A percentile compares a stretch with the other conserved stretches of the same genome.
phyloP scores from a whole-genome alignment of 1,140 invertebrate genomes.

The Heliothis subflexa region DNA sequence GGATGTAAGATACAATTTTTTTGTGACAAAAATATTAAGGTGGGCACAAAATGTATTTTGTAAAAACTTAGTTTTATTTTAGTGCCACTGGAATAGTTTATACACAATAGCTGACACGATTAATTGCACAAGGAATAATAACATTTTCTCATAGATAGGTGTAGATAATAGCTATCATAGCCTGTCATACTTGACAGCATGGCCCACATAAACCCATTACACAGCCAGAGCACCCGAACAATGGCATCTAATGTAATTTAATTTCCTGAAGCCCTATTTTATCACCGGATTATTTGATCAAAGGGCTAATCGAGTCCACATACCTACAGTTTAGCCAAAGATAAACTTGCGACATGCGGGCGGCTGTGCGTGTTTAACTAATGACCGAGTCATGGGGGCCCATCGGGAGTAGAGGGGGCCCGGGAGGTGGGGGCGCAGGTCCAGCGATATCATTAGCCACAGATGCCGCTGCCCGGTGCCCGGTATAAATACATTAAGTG shows the following conservation, averaged over 20 bases:
- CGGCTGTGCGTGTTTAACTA: constrained; percentile 84
- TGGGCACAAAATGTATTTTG: too few relatives aligned
- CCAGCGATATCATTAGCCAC: constrained; percentile 83
- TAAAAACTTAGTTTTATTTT: too few relatives aligned
- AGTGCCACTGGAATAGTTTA: too few relatives aligned
- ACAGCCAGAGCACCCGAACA: constrained; percentile 69
- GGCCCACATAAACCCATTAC: constrained; percentile 54
- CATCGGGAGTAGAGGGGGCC: constrained; percentile 44
- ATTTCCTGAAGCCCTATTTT: constrained; percentile 84
- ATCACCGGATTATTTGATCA: constrained; percentile 85
- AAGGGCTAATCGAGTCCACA: constrained; percentile 85
- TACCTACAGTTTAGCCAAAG: constrained; percentile 83
- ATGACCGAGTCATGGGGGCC: constrained; percentile 82
- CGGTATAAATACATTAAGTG: constrained; percentile 84
- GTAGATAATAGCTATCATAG: too few relatives aligned
- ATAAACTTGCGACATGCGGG: constrained; percentile 86
- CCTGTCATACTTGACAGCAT: not conserved
- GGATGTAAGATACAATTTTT: too few relatives aligned
- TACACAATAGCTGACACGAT: too few relatives aligned
- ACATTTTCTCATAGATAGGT: too few relatives aligned
- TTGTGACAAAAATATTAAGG: too few relatives aligned
- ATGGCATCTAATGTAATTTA: constrained; percentile 84
- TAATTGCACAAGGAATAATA: too few relatives aligned
- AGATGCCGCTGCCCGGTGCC: constrained; percentile 81
- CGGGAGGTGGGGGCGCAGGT: constrained; percentile 55